These are phyloP conservation scores for Picathartes gymnocephalus DNA, from an alignment of 2,113 vertebrate species.

Conservation along the genomic window DNA sequence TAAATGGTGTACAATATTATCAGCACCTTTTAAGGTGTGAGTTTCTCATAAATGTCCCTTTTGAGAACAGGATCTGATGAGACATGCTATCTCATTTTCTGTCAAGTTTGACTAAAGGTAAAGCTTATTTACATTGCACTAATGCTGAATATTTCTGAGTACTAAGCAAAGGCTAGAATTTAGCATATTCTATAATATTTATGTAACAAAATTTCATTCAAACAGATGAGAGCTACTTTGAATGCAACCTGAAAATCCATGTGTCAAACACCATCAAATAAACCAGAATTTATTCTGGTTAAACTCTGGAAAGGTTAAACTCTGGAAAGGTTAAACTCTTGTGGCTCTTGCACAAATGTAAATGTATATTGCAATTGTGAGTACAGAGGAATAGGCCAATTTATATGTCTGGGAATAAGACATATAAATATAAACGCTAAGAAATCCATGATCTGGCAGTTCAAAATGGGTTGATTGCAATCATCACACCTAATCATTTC, in stretches of 20 bases:
- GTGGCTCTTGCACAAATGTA: background rate
- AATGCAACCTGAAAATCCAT: background rate
- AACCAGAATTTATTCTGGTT: background rate
- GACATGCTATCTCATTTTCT: background rate
- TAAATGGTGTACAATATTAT: background rate
- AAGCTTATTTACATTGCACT: background rate
- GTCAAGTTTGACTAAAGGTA: background rate
- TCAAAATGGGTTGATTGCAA: background rate
- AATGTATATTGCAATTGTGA: background rate
- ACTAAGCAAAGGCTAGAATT: background rate
- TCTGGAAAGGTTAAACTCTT: background rate
- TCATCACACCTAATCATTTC: background rate
- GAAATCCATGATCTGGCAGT: background rate
- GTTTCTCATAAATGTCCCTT: background rate
- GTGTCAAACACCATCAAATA: background rate
- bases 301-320: background rate
- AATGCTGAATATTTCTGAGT: background rate
- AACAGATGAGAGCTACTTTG: background rate
- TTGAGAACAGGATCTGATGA: background rate
- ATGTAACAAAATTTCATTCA: background rate
- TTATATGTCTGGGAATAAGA: background rate
- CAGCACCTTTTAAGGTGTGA: background rate
- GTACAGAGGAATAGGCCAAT: background rate
- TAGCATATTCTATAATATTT: background rate
- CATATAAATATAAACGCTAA: background rate